Base-by-base conservation (phyloP, 2,113 vertebrate genomes). In the Ageneiosus marmoratus region DNA sequence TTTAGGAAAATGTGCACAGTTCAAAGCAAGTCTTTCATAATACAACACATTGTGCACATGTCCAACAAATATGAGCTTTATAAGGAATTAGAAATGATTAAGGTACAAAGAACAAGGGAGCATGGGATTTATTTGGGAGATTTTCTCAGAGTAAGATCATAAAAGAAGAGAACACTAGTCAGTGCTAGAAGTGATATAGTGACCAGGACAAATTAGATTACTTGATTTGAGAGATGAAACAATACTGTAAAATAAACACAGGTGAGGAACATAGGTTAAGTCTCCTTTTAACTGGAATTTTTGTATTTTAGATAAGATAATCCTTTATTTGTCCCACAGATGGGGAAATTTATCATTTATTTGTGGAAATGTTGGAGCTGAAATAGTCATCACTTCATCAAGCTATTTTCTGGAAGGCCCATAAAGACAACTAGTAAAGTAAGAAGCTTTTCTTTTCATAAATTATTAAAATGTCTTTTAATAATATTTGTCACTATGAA, bases 1-100 rank as follows among this genome's bases (percentile, higher is more conserved):
- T 77, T 41, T 7, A 77, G 34, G 60, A 20, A 32, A 79, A 78
- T 12, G 5, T 29, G 8, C 44, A 65, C 55, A 60, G 18, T 56
- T 58, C 20, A 79, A 53, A n/a, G 73, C 2, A 22, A n/a, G 41
- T 60, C 2, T 44, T 62, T 48, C 15, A 10, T 60, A 70, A 82
- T 56, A 65, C 27, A 60, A 10, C 20, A 80, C 41, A 51, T 9
- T n/a, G 29, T 10, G 56, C 51, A 70, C 73, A 77, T 77, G 55
- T 32, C 62, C 73, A 41, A 41, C 67, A 60, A 77, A 70, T 70
- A 81, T 60, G 79, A 72, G 51, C 24, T 48, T 85, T 77, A 44
- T 44, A n/a, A 63, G 56, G 77, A 44, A 75, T 86, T 76, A 83
- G 46, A 75, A 77, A 50, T 79, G 37, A 62, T 75, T 75, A 58